Evolutionary conservation across 2,797 vertebrate genomes (phyloP).

Genomic region (Halcyon badia): DNA sequence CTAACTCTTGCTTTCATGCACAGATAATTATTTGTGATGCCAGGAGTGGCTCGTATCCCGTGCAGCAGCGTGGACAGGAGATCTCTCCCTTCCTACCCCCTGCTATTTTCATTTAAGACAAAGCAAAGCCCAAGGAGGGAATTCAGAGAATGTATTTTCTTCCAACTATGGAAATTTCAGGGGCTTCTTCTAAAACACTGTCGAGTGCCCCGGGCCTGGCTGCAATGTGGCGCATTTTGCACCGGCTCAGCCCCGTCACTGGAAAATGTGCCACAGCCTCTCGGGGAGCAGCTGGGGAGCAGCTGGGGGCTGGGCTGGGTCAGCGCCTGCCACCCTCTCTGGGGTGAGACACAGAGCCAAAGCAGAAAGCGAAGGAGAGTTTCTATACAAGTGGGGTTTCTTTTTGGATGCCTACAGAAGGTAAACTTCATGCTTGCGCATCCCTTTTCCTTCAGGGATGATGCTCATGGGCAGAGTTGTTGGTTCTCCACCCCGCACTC

Average conservation of each 20-base stretch:
- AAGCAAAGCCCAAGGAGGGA: constrained; percentile 61
- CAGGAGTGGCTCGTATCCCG: not conserved
- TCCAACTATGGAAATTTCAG: constrained; percentile 62
- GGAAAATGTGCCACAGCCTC: constrained; percentile 25
- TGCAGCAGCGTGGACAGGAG: not conserved
- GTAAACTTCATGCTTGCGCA: accelerated
- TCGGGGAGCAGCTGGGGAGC: constrained; percentile 72
- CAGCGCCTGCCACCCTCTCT: not conserved
- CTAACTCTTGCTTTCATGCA: not conserved
- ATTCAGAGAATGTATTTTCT: constrained; percentile 76
- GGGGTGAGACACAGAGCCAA: not conserved
- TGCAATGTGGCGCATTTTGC: constrained; percentile 20
- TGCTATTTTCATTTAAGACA: constrained; percentile 10
- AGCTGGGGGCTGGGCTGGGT: not conserved
- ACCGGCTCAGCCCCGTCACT: not conserved
- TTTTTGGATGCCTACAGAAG: not conserved
- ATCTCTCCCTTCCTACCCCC: not conserved
- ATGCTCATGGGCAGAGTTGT: not conserved
- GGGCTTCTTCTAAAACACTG: constrained; percentile 45
- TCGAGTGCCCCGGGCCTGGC: constrained; percentile 34
- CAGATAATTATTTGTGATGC: not conserved
- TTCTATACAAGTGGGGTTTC: not conserved
- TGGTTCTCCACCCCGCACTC: not conserved
- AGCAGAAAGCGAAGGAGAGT: not conserved
- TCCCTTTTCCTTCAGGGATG: not conserved